Conservation (phyloP, 2,888 invertebrate species). For the Meteorus cinctellus region DNA sequence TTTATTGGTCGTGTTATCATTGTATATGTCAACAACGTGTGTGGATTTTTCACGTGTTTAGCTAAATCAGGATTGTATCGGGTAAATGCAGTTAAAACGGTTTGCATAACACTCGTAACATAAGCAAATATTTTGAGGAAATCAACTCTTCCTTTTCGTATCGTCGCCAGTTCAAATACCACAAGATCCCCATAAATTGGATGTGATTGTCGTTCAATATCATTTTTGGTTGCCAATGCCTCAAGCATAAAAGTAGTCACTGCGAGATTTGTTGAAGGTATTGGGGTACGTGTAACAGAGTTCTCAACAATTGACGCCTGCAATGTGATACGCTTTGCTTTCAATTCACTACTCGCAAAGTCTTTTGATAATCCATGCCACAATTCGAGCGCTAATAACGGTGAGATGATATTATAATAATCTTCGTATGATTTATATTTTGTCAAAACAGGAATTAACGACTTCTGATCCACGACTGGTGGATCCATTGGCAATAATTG, state of each 20-base stretch:
- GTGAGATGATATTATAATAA: slow-evolving; percentile 77
- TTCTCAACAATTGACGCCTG: slow-evolving; percentile 54
- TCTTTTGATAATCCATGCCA: slow-evolving; percentile 75
- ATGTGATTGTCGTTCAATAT: slow-evolving; percentile 51
- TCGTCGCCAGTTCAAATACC: slow-evolving; percentile 57
- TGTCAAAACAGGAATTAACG: slow-evolving; percentile 75
- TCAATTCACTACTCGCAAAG: slow-evolving; percentile 51
- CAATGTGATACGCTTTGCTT: slow-evolving; percentile 35
- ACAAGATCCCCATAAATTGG: slow-evolving; percentile 66
- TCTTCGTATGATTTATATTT: slow-evolving; percentile 77
- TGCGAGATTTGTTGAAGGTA: slow-evolving; percentile 42
- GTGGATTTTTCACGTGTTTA: slow-evolving; percentile 54
- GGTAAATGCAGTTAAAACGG: slow-evolving; percentile 52
- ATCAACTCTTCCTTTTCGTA: slow-evolving; percentile 24
- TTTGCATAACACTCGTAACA: slow-evolving; percentile 53
- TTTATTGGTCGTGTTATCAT: slow-evolving; percentile 61
- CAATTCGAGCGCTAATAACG: slow-evolving; percentile 78
- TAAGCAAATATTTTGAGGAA: slow-evolving; percentile 63
- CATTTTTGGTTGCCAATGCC: slow-evolving; percentile 57
- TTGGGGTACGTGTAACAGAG: slow-evolving; percentile 49
- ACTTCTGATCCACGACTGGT: slow-evolving; percentile 76
- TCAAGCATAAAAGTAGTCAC: slow-evolving; percentile 60
- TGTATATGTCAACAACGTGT: slow-evolving; percentile 60
- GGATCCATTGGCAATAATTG: slow-evolving; percentile 72
- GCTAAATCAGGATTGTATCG: slow-evolving; percentile 60